These are phyloP conservation scores for Upupa epops DNA, from an alignment of 2,113 vertebrate species.

Conservation along the genomic window DNA sequence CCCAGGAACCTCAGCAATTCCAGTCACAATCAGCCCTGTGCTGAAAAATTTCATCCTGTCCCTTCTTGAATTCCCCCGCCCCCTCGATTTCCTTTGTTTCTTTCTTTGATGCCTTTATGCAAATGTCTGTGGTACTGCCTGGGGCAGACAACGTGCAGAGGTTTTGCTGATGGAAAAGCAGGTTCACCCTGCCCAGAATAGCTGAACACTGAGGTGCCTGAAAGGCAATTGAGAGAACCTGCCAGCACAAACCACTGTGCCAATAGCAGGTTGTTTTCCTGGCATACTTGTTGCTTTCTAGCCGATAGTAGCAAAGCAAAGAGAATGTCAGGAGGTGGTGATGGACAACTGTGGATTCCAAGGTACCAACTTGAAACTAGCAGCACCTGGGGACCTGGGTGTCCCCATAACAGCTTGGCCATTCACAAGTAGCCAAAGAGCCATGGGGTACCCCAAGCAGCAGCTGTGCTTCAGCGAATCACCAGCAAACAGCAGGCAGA, in stretches of 20 bases:
- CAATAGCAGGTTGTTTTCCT: neutral
- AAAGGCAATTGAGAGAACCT: neutral
- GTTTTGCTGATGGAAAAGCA: neutral
- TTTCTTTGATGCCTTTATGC: neutral
- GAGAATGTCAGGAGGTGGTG: fast-evolving
- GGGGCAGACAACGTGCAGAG: neutral
- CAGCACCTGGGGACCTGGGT: neutral
- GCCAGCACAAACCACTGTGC: fast-evolving
- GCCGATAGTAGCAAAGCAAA: neutral
- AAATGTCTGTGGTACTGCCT: neutral
- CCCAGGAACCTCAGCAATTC: neutral
- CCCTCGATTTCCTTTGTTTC: neutral
- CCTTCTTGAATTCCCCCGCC: neutral
- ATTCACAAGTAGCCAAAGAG: neutral
- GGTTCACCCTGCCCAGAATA: neutral
- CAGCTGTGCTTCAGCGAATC: neutral
- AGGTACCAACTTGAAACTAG: neutral
- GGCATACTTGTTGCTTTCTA: neutral
- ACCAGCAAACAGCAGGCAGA: neutral
- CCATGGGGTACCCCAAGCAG: neutral
- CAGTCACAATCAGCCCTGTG: neutral
- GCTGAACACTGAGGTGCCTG: neutral
- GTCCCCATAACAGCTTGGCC: neutral
- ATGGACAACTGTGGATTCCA: neutral
- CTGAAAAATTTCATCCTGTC: neutral